phyloP scores from a whole-genome alignment of 2,888 invertebrate species.

The Abscondita cerata region DNA sequence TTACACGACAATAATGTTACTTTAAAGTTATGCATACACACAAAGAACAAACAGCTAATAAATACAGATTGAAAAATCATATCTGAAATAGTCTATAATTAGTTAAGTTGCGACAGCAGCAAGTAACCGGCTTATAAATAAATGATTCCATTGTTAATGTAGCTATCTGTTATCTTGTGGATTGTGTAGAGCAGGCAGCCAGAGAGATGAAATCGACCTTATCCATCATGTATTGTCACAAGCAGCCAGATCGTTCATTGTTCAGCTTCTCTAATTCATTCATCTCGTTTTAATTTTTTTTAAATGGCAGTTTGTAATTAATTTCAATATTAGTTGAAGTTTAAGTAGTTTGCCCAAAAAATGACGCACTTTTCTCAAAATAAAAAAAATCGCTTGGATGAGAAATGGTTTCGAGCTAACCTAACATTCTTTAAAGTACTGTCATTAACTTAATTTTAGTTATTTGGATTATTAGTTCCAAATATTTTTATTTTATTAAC shows the following conservation, averaged over 20 bases:
- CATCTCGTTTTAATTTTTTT: conserved; percentile 51
- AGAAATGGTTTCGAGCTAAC: too few relatives aligned
- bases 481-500: too few relatives aligned
- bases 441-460: too few relatives aligned
- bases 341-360: too few relatives aligned
- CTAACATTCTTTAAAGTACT: too few relatives aligned
- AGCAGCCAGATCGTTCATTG: conserved; percentile 58
- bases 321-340: too few relatives aligned
- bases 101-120: conserved; percentile 54
- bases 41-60: conserved; percentile 38
- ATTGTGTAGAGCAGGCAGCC: conserved; percentile 48
- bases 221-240: conserved; percentile 61
- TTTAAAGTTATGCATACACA: conserved; percentile 32
- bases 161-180: conserved; percentile 45
- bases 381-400: too few relatives aligned
- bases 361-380: too few relatives aligned
- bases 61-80: conserved; percentile 47
- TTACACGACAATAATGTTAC: conserved; percentile 23
- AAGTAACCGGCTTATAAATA: conserved; percentile 58
- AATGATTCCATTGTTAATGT: conserved; percentile 57
- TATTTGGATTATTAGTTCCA: too few relatives aligned
- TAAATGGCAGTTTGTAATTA: conserved; percentile 56
- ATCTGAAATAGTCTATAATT: conserved; percentile 50
- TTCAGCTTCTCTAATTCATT: conserved; percentile 55
- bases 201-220: conserved; percentile 54